These are phyloP conservation scores for Synaphobranchus kaupii DNA, from an alignment of 2,797 vertebrate species.

Conservation along the genomic window DNA sequence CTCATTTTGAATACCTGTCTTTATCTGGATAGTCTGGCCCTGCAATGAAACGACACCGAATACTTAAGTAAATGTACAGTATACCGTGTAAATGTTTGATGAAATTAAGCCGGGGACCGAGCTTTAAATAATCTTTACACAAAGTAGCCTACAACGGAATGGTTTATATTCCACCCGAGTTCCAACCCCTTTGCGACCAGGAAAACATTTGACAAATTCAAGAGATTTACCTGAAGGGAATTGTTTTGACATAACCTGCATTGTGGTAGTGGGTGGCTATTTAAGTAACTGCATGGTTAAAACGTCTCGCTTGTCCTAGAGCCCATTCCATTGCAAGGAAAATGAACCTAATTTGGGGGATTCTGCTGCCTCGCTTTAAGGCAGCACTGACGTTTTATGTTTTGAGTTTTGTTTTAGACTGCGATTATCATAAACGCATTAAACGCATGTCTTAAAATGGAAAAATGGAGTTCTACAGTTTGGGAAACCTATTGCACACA, in stretches of 20 bases:
- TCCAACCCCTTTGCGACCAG: neutral
- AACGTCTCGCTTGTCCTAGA: neutral
- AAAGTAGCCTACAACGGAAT: neutral
- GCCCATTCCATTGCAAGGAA: neutral
- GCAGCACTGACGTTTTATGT: neutral
- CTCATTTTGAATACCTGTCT: neutral
- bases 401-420: neutral
- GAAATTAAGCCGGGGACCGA: neutral
- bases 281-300: neutral
- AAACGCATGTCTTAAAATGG: neutral
- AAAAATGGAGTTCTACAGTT: neutral
- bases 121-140: neutral
- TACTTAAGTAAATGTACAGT: neutral
- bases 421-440: neutral
- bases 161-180: neutral
- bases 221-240: neutral
- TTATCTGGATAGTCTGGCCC: constrained; percentile 21
- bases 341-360: neutral
- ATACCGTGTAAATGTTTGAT: neutral
- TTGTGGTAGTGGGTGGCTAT: neutral
- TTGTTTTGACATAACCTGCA: neutral
- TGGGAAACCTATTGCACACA: neutral
- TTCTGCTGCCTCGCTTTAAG: neutral
- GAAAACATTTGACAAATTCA: neutral
- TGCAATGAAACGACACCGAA: constrained; percentile 49